A percentile compares a stretch with the other conserved stretches of the same genome.
Evolutionary conservation across 2,888 invertebrate genomes (phyloP).

Genomic region (Hipparchia sbordonii): DNA sequence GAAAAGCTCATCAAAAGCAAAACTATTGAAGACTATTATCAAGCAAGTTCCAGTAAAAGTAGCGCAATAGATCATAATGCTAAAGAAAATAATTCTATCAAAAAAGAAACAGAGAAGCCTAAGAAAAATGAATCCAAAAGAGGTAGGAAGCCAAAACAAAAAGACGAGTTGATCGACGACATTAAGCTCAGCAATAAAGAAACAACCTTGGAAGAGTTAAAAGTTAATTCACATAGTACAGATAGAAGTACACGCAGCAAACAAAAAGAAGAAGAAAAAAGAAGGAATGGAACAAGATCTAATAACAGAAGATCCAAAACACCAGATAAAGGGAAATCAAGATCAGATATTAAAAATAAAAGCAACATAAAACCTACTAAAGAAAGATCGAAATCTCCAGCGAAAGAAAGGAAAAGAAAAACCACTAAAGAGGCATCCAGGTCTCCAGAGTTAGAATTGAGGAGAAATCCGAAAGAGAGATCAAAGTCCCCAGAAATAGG

Average conservation of each 20-base stretch:
- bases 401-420: not conserved
- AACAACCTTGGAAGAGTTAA: not conserved
- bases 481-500: slow-evolving; percentile 1
- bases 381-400: not conserved
- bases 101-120: not conserved
- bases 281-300: not conserved
- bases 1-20: slow-evolving; percentile 26
- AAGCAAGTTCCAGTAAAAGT: not conserved
- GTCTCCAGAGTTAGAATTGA: not conserved
- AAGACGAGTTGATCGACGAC: slow-evolving; percentile 17
- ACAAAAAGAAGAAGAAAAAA: slow-evolving; percentile 13
- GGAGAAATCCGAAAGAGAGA: not conserved
- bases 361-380: not conserved
- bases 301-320: not conserved
- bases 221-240: not conserved
- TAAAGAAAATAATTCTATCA: not conserved
- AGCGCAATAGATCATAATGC: slow-evolving; percentile 16
- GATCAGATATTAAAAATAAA: not conserved
- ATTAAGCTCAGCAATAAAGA: slow-evolving; percentile 7
- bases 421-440: slow-evolving; percentile 4
- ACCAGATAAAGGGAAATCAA: not conserved
- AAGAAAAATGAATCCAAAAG: slow-evolving; percentile 17
- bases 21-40: slow-evolving; percentile 5
- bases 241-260: slow-evolving; percentile 13
- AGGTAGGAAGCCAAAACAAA: slow-evolving; percentile 19